Evolutionary conservation across 2,888 invertebrate genomes (phyloP).

Genomic region (Drosophila parthenogenetica): DNA sequence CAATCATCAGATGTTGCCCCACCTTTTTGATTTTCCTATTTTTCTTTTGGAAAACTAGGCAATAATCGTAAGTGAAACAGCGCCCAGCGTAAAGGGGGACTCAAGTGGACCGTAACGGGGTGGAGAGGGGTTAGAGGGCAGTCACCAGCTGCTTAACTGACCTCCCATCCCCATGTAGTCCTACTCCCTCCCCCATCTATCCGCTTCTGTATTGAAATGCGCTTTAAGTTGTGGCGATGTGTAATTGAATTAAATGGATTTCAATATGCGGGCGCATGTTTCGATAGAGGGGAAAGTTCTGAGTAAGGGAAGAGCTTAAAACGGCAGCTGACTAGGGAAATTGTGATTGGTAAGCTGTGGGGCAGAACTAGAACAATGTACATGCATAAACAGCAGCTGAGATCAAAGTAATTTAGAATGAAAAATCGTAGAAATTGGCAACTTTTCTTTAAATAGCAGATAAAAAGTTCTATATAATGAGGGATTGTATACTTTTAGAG

Average conservation of each 20-base stretch:
- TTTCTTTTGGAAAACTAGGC: constrained; percentile 60
- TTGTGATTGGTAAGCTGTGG: not conserved
- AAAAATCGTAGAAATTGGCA: not conserved
- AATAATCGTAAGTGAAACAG: constrained; percentile 80
- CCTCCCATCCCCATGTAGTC: constrained; percentile 10
- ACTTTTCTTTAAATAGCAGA: not conserved
- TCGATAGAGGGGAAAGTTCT: constrained; percentile 6
- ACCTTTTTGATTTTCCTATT: constrained; percentile 6
- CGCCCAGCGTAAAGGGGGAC: constrained; percentile 26
- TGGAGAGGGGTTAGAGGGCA: not conserved
- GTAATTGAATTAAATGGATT: constrained; percentile 80
- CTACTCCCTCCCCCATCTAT: not conserved
- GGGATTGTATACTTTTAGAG: not conserved
- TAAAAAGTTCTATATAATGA: not conserved
- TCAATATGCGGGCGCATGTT: constrained; percentile 80
- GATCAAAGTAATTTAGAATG: constrained; percentile 34
- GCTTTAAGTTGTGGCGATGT: constrained; percentile 76
- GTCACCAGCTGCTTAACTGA: constrained; percentile 56
- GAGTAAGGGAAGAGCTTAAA: constrained; percentile 4
- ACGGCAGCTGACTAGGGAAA: constrained; percentile 2
- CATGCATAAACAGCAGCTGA: constrained; percentile 53
- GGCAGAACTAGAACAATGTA: constrained; percentile 30
- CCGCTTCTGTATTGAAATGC: constrained; percentile 61
- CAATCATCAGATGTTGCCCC: constrained; percentile 53
- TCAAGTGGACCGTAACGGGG: not conserved